Percentiles rank a stretch among this genome's conserved stretches.
Evolutionary conservation across 2,888 invertebrate species (phyloP).

Genomic region (Rhodophaea formosa): DNA sequence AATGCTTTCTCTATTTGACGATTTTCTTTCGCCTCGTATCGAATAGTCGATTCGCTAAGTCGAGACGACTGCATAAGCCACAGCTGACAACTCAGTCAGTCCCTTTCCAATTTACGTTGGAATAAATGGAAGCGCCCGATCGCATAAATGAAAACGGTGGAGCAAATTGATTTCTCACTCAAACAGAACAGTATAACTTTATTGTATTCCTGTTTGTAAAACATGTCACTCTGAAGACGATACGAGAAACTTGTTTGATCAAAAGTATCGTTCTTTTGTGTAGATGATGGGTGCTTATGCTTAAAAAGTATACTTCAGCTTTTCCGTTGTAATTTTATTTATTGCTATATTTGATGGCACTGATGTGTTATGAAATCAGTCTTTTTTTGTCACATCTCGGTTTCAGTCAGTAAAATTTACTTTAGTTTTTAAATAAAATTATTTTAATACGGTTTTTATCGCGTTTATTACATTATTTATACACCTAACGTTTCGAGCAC

Average conservation of each 20-base stretch:
- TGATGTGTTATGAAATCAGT: too few relatives aligned
- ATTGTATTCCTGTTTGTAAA: constrained; percentile 13
- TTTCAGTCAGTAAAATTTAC: too few relatives aligned
- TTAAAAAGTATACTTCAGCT: background rate
- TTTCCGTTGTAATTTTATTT: background rate
- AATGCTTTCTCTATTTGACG: constrained; percentile 13
- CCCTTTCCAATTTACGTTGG: constrained; percentile 77
- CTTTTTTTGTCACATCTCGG: too few relatives aligned
- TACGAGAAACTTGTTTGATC: constrained; percentile 8
- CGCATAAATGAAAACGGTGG: constrained; percentile 77
- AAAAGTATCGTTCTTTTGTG: constrained; percentile 6
- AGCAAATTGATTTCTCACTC: constrained; percentile 79
- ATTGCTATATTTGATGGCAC: too few relatives aligned
- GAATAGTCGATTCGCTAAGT: constrained; percentile 38
- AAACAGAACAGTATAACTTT: constrained; percentile 38
- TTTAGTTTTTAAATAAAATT: too few relatives aligned
- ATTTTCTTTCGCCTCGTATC: constrained; percentile 18
- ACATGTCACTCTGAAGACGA: constrained; percentile 8
- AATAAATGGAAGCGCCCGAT: constrained; percentile 74
- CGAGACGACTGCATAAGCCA: constrained; percentile 71
- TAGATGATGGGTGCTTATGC: too few relatives aligned
- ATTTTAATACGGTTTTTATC: too few relatives aligned
- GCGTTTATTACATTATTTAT: too few relatives aligned
- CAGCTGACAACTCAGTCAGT: constrained; percentile 73
- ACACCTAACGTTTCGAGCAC: too few relatives aligned